These are phyloP conservation scores for Agriopis marginaria DNA, from an alignment of 2,888 invertebrate species.

Conservation along the genomic window DNA sequence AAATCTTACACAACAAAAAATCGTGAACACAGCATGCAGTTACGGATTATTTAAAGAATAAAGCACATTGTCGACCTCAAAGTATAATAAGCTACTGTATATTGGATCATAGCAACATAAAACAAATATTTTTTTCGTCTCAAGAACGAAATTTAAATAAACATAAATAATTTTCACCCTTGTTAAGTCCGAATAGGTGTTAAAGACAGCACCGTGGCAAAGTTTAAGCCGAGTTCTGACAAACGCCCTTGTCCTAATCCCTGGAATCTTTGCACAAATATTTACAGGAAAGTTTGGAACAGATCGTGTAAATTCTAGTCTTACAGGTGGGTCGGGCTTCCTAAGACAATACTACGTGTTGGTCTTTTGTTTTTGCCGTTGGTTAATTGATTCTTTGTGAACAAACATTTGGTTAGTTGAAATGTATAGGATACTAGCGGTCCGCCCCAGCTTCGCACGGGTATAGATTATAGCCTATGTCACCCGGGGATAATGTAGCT, in stretches of 20 bases:
- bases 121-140: background rate
- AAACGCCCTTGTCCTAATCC: constrained; percentile 40
- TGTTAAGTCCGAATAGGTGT: constrained; percentile 34
- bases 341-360: constrained; percentile 25
- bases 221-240: constrained; percentile 39
- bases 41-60: too few relatives aligned
- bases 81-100: too few relatives aligned
- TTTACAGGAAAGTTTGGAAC: constrained; percentile 40
- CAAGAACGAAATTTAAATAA: constrained; percentile 6
- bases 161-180: constrained; percentile 18
- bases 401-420: background rate
- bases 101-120: too few relatives aligned
- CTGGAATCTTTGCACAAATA: constrained; percentile 43
- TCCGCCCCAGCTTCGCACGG: too few relatives aligned
- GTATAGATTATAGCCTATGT: too few relatives aligned
- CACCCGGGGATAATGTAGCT: too few relatives aligned
- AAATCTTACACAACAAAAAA: too few relatives aligned
- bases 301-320: constrained; percentile 34
- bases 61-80: too few relatives aligned
- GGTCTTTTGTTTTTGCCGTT: constrained; percentile 20
- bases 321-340: constrained; percentile 24
- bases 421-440: too few relatives aligned
- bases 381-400: background rate
- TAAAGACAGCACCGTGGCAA: constrained; percentile 34
- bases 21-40: too few relatives aligned